These are phyloP conservation scores for Probaryconus sp. DNA, from an alignment of 1,140 invertebrate species.

Conservation along the genomic window DNA sequence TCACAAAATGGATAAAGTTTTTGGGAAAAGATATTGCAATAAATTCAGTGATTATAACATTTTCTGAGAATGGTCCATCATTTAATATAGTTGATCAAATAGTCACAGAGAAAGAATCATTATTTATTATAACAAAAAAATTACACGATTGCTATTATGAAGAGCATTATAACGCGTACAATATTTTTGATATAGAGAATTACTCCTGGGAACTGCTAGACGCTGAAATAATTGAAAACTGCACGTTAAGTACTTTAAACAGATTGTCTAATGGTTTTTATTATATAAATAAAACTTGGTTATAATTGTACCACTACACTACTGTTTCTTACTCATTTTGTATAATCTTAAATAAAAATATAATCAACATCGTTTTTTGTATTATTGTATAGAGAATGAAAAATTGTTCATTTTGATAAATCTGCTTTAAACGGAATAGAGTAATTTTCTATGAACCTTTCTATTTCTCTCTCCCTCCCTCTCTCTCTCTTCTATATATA, in stretches of 20 bases:
- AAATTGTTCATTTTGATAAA: too few relatives aligned
- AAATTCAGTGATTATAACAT: slow-evolving; percentile 1
- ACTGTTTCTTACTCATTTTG: too few relatives aligned
- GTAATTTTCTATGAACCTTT: too few relatives aligned
- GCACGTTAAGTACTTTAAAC: not conserved
- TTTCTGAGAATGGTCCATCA: not conserved
- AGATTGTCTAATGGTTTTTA: slow-evolving; percentile 14
- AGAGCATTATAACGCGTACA: slow-evolving; percentile 15
- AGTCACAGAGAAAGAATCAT: not conserved
- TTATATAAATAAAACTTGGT: slow-evolving; percentile 33
- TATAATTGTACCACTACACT: too few relatives aligned
- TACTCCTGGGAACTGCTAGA: slow-evolving; percentile 1
- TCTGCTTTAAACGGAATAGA: too few relatives aligned
- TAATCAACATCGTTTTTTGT: too few relatives aligned
- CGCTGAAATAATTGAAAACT: slow-evolving; percentile 1
- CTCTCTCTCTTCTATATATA: too few relatives aligned
- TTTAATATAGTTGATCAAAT: slow-evolving; percentile 5
- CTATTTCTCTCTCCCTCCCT: too few relatives aligned
- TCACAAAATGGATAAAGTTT: not conserved
- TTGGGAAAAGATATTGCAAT: too few relatives aligned
- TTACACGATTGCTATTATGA: slow-evolving; percentile 14
- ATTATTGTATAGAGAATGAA: too few relatives aligned
- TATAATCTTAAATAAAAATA: too few relatives aligned
- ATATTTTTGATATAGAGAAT: slow-evolving; percentile 13
- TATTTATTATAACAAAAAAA: slow-evolving; percentile 12